These are phyloP conservation scores for Anguilla japonica DNA, from an alignment of 2,113 vertebrate species.

Conservation along the genomic window DNA sequence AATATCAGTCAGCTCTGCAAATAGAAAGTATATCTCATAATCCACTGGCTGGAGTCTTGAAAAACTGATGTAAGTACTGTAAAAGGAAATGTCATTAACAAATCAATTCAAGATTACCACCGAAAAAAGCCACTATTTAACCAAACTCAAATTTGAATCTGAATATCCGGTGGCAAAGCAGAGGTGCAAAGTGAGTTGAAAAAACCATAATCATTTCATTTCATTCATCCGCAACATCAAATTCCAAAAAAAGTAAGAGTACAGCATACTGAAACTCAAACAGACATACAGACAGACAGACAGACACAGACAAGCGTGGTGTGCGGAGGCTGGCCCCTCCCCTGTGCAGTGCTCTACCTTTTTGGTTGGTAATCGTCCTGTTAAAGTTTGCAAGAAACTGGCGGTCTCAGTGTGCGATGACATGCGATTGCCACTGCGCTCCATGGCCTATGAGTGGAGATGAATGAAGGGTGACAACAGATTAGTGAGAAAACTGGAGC, in stretches of 20 bases:
- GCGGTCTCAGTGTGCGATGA: slow-evolving; percentile 99
- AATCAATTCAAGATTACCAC: background rate
- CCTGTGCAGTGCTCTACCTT: slow-evolving; percentile 86
- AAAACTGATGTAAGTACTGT: slow-evolving; percentile 1
- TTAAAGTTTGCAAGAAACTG: slow-evolving; percentile 99
- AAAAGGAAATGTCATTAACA: slow-evolving; percentile 24
- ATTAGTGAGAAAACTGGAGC: slow-evolving; percentile 79
- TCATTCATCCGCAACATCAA: background rate
- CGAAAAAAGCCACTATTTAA: background rate
- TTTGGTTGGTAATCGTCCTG: slow-evolving; percentile 99
- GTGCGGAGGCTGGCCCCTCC: slow-evolving; percentile 57
- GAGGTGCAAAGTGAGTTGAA: background rate
- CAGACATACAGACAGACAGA: slow-evolving; percentile 61
- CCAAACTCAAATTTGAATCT: background rate
- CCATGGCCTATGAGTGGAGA: slow-evolving; percentile 95
- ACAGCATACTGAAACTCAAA: slow-evolving; percentile 35
- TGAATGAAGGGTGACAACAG: slow-evolving; percentile 94
- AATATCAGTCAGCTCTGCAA: background rate
- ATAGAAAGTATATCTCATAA: background rate
- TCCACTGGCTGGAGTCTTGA: slow-evolving; percentile 24
- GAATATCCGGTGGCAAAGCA: background rate
- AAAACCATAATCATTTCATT: background rate
- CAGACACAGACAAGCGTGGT: slow-evolving; percentile 55
- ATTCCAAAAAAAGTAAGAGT: background rate
- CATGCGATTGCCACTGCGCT: slow-evolving; percentile 99